Percentiles rank a stretch among this genome's conserved stretches.
These are phyloP conservation scores for Chaetura pelagica DNA, from an alignment of 2,113 vertebrate species.

Conservation along the genomic window DNA sequence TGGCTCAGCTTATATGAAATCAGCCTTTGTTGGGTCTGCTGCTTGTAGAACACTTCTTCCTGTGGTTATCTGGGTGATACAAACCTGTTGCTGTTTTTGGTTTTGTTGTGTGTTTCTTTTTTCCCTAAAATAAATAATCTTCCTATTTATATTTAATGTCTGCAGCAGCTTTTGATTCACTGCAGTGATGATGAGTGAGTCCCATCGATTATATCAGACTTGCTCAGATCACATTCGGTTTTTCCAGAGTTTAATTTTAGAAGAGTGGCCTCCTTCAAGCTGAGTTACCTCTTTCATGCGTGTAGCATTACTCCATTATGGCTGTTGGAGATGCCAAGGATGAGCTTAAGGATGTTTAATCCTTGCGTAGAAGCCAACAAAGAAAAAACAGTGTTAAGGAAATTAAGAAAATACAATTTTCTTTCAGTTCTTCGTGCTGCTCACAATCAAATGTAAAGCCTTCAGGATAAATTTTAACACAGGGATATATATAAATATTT, in stretches of 20 bases:
- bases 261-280: not conserved
- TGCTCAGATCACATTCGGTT: not conserved
- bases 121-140: not conserved
- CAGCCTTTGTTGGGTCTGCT: not conserved
- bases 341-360: not conserved
- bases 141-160: not conserved
- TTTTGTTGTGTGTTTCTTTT: not conserved
- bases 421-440: not conserved
- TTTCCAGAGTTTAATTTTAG: not conserved
- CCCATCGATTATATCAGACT: not conserved
- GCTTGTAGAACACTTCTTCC: not conserved
- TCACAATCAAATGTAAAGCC: not conserved
- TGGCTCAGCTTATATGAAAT: rapidly evolving
- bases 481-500: not conserved
- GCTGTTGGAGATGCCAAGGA: not conserved
- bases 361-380: not conserved
- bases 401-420: not conserved
- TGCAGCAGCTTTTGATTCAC: not conserved
- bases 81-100: not conserved
- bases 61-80: not conserved
- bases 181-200: not conserved
- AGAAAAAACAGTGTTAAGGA: not conserved
- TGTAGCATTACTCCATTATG: not conserved
- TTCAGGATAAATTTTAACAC: not conserved
- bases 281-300: not conserved